phyloP scores from a whole-genome alignment of 2,113 vertebrate species.

The Phyllostomus hastatus region DNA sequence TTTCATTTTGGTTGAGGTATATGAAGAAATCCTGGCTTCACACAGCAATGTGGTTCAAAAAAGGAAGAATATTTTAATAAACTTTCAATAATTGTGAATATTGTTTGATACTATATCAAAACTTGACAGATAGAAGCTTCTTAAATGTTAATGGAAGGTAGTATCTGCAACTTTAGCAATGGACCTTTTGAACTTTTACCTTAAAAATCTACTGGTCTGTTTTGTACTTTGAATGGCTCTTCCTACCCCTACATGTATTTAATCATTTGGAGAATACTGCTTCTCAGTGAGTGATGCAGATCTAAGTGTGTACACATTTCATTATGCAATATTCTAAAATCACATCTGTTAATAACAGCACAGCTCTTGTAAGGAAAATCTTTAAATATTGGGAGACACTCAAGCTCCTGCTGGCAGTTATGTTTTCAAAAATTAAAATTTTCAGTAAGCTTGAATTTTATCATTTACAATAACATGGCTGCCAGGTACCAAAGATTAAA shows the following conservation, averaged over 20 bases:
- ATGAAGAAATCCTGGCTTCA: neutral
- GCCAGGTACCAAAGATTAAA: neutral
- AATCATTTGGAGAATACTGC: neutral
- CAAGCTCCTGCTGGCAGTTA: neutral
- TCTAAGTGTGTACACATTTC: neutral
- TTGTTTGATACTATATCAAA: neutral
- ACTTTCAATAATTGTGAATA: constrained; percentile 1
- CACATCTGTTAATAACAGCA: neutral
- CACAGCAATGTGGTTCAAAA: neutral
- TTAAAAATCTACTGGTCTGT: neutral
- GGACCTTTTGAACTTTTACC: neutral
- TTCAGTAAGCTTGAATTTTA: constrained; percentile 1
- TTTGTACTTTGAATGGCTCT: constrained; percentile 3
- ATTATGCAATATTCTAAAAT: neutral
- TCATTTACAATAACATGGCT: neutral
- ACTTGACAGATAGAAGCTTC: neutral
- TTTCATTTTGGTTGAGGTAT: neutral
- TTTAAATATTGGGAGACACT: neutral
- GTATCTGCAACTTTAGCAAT: neutral
- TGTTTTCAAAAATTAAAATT: constrained; percentile 5
- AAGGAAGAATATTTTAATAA: neutral
- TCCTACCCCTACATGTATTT: neutral
- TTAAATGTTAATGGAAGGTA: neutral
- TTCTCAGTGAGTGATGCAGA: neutral
- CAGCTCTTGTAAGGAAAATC: neutral